Evolutionary conservation across 2,113 vertebrate genomes (phyloP).

Genomic region (Osmerus mordax): DNA sequence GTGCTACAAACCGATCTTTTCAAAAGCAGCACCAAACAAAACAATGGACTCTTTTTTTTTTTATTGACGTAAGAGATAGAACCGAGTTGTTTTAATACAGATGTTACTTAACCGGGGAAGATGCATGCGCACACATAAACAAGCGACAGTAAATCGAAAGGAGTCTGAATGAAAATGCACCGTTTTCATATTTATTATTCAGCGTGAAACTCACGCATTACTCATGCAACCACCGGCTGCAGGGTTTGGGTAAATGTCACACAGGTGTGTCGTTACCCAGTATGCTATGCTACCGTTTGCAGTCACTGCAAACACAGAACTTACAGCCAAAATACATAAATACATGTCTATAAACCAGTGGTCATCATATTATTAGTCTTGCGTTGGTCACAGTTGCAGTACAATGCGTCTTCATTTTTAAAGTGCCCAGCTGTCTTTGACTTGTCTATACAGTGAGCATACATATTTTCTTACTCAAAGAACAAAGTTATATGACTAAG

Average conservation of each 20-base stretch:
- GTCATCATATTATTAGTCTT: conserved; percentile 25
- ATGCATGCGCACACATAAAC: conserved; percentile 19
- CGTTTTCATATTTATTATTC: not conserved
- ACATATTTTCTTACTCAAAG: conserved; percentile 22
- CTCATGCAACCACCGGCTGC: no score
- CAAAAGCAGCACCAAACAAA: conserved; percentile 21
- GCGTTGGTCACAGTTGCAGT: conserved; percentile 29
- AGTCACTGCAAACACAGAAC: conserved; percentile 47
- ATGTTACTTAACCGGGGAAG: conserved; percentile 24
- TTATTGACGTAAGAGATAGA: conserved; percentile 21
- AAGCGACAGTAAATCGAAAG: conserved; percentile 17
- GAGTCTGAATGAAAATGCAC: not conserved
- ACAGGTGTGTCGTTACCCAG: no score
- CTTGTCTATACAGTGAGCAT: conserved; percentile 13
- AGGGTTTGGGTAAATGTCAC: no score
- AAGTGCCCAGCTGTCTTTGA: conserved; percentile 17
- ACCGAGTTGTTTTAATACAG: conserved; percentile 38
- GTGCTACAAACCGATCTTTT: conserved; percentile 54
- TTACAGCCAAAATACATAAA: conserved; percentile 3
- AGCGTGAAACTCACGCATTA: no score
- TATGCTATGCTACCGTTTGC: conserved; percentile 18
- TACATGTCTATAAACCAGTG: conserved; percentile 5
- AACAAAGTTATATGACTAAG: conserved; percentile 26
- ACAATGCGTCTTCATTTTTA: conserved; percentile 14
- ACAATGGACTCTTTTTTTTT: conserved; percentile 38